Evolutionary conservation across 1,140 invertebrate species (phyloP).

Genomic region (Chionoecetes opilio): DNA sequence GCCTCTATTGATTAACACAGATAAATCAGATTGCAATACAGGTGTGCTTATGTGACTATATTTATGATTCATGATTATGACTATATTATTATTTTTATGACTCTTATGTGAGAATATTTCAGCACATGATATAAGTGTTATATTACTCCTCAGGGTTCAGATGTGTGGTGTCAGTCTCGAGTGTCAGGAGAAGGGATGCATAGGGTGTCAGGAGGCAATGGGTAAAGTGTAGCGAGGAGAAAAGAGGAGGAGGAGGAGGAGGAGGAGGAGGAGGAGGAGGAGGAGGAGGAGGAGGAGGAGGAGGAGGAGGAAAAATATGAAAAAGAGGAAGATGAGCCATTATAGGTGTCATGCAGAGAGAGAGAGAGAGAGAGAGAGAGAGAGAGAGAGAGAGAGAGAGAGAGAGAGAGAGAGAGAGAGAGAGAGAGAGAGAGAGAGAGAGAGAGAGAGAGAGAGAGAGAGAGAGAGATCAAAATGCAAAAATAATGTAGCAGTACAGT

Average conservation of each 20-base stretch:
- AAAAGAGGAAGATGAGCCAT: neutral
- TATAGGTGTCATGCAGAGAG: slow-evolving; percentile 33
- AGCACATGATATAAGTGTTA: neutral
- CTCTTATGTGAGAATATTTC: too few relatives aligned
- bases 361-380: slow-evolving; percentile 49
- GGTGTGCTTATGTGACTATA: too few relatives aligned
- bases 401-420: slow-evolving; percentile 16
- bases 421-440: slow-evolving; percentile 51
- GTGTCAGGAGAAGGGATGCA: slow-evolving; percentile 11
- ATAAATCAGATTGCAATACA: too few relatives aligned
- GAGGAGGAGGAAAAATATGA: neutral
- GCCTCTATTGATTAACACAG: too few relatives aligned
- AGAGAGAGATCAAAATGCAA: neutral
- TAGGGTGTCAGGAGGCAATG: neutral
- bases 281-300: neutral
- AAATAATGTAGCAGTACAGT: too few relatives aligned
- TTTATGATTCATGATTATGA: too few relatives aligned
- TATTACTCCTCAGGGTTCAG: neutral
- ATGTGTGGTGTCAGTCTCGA: slow-evolving; percentile 36
- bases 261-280: neutral
- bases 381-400: slow-evolving; percentile 54
- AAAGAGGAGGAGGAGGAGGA: neutral
- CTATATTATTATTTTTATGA: too few relatives aligned
- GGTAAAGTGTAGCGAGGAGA: neutral
- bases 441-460: too few relatives aligned